Evolutionary conservation across 2,797 vertebrate species (phyloP).

Genomic region (Myripristis murdjan): DNA sequence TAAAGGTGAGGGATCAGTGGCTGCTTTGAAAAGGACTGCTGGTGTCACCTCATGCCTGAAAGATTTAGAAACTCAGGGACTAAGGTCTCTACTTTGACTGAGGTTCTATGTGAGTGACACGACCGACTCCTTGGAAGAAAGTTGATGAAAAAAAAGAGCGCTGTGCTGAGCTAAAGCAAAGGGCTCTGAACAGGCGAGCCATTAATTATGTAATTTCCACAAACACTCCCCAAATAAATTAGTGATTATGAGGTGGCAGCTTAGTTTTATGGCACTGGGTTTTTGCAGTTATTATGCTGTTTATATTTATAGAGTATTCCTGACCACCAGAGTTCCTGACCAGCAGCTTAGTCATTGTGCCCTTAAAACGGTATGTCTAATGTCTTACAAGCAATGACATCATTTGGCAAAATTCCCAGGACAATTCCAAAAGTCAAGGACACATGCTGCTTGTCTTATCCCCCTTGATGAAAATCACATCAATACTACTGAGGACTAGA

Average conservation of each 20-base stretch:
- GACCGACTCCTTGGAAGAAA: constrained; percentile 1
- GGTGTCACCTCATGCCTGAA: constrained; percentile 23
- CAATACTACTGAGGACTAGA: background rate
- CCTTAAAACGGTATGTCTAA: background rate
- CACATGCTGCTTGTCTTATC: constrained; percentile 1
- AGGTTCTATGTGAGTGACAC: background rate
- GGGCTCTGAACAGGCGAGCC: background rate
- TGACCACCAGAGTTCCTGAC: constrained; percentile 15
- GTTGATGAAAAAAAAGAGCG: background rate
- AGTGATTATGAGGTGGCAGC: constrained; percentile 33
- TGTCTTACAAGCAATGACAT: constrained; percentile 15
- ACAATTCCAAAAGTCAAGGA: constrained; percentile 13
- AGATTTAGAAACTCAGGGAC: constrained; percentile 13
- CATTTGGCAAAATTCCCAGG: background rate
- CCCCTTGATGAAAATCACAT: constrained; percentile 2
- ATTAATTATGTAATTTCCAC: constrained; percentile 12
- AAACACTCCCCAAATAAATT: constrained; percentile 11
- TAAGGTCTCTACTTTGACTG: constrained; percentile 18
- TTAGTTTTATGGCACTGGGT: constrained; percentile 22
- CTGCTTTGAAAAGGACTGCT: background rate
- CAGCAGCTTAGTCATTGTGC: constrained; percentile 12
- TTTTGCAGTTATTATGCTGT: constrained; percentile 31
- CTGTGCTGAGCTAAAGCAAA: background rate
- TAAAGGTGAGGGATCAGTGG: background rate
- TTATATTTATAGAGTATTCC: constrained; percentile 34